Conservation (phyloP, 2,113 vertebrate genomes). For the Octodon degus region DNA sequence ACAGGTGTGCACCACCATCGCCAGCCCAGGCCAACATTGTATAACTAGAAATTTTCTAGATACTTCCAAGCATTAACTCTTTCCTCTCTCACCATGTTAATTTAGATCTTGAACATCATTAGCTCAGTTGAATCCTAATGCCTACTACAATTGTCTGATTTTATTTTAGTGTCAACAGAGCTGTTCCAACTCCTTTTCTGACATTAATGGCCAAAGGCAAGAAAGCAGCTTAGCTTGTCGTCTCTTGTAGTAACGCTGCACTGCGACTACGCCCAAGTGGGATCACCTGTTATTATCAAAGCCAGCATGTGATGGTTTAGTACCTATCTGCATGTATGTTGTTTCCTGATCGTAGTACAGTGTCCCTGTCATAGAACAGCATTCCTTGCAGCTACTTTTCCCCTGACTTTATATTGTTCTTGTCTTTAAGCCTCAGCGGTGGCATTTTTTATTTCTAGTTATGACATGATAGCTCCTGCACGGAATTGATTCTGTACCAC, state of each 20-base stretch:
- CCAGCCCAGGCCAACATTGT: background rate
- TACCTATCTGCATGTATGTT: background rate
- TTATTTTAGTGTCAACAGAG: background rate
- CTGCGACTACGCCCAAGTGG: background rate
- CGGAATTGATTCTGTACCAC: background rate
- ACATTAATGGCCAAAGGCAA: background rate
- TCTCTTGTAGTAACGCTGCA: background rate
- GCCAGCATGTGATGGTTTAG: background rate
- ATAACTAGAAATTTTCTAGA: constrained; percentile 7
- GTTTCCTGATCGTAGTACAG: background rate
- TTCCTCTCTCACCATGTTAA: background rate
- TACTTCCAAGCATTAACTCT: background rate
- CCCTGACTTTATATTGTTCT: background rate
- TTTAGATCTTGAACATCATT: background rate
- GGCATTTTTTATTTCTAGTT: background rate
- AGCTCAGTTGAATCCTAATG: background rate
- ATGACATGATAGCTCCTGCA: background rate
- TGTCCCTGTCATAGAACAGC: background rate
- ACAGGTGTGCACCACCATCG: too few species aligned
- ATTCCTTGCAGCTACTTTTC: background rate
- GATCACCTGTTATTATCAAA: background rate
- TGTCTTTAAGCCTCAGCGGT: background rate
- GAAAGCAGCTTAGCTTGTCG: background rate
- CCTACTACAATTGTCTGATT: background rate
- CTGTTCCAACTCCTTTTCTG: background rate